Conservation (phyloP, 2,113 vertebrate species). For the Illadopsis cleaveri region DNA sequence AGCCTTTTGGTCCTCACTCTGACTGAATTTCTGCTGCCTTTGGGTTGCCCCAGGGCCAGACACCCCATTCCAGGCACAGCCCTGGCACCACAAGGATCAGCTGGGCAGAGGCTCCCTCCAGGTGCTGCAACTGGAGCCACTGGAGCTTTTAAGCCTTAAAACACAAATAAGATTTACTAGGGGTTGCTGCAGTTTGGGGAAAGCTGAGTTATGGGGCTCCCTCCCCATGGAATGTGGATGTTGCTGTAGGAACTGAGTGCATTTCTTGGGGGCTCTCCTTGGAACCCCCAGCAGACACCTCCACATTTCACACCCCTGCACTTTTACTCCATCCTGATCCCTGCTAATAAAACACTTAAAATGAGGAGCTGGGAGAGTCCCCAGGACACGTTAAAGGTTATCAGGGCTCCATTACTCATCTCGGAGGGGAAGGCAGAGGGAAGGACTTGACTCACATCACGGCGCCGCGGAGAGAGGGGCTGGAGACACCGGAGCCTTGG, state of each 20-base stretch:
- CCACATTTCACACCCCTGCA: accelerated
- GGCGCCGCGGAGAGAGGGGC: accelerated
- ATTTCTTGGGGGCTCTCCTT: background rate
- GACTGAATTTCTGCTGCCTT: background rate
- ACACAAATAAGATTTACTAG: background rate
- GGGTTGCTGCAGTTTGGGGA: background rate
- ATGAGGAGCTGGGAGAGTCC: background rate
- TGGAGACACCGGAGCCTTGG: background rate
- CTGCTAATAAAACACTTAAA: background rate
- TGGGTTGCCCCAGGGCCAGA: background rate
- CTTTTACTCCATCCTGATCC: background rate
- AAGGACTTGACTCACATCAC: background rate
- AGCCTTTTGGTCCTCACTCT: background rate
- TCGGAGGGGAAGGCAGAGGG: background rate
- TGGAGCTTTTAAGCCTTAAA: background rate
- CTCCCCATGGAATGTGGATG: background rate
- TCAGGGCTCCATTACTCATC: background rate
- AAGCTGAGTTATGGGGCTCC: background rate
- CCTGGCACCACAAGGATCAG: background rate
- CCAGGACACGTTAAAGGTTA: background rate
- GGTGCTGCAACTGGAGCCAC: background rate
- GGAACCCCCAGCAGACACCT: background rate
- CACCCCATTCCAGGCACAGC: background rate
- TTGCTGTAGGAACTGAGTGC: background rate
- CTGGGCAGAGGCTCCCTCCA: background rate